Conservation (phyloP, 2,797 vertebrate species). For the Uromys caudimaculatus region DNA sequence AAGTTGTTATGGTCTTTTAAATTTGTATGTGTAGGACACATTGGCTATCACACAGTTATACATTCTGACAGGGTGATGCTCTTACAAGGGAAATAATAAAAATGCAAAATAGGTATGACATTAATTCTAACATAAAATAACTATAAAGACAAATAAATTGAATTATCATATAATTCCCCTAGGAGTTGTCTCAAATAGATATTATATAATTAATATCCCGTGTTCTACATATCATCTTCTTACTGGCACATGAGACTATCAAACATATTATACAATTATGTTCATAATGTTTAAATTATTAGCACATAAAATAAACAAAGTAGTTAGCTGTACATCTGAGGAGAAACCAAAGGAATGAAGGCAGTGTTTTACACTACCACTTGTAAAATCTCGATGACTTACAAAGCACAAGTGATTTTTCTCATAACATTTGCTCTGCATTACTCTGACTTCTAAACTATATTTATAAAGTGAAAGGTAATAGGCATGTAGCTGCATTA, state of each 20-base stretch:
- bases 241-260: neutral
- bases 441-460: neutral
- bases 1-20: neutral
- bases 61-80: conserved; percentile 51
- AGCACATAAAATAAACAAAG: conserved; percentile 3
- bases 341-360: conserved; percentile 18
- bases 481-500: neutral
- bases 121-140: conserved; percentile 34
- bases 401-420: conserved; percentile 27
- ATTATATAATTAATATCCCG: conserved; percentile 12
- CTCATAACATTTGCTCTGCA: neutral
- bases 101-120: conserved; percentile 24
- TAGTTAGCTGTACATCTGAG: neutral
- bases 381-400: neutral
- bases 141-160: neutral
- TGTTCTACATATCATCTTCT: neutral
- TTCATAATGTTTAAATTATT: neutral
- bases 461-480: neutral
- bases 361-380: neutral
- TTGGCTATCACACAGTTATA: conserved; percentile 64
- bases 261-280: neutral
- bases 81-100: conserved; percentile 26
- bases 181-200: conserved; percentile 22
- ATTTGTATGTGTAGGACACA: neutral
- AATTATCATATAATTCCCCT: neutral